Evolutionary conservation across 2,113 vertebrate genomes (phyloP).

Genomic region (Chionis minor): DNA sequence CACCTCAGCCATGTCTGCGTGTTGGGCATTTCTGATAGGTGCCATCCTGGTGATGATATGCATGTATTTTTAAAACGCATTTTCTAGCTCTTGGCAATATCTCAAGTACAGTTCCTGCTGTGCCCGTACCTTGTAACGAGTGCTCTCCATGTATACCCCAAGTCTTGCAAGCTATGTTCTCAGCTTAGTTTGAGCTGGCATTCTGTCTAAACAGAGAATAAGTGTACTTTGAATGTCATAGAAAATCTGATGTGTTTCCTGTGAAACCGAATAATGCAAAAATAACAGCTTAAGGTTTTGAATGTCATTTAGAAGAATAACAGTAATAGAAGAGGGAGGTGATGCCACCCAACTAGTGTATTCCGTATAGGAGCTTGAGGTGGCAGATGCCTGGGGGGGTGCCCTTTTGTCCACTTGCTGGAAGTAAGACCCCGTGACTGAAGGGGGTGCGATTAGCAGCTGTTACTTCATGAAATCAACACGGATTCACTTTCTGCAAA

Average conservation of each 20-base stretch:
- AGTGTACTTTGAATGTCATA: not conserved
- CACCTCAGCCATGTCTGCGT: fast-evolving
- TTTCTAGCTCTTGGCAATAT: not conserved
- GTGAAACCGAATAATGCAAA: not conserved
- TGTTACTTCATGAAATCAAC: fast-evolving
- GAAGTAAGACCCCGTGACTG: not conserved
- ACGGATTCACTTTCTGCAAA: not conserved
- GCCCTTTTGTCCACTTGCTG: not conserved
- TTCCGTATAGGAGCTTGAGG: fast-evolving
- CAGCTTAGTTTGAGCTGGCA: not conserved
- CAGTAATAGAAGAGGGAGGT: not conserved
- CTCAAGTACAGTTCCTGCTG: not conserved
- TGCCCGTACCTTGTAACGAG: fast-evolving
- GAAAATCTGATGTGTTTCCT: not conserved
- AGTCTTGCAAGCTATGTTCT: not conserved
- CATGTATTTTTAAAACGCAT: not conserved
- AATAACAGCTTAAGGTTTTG: not conserved
- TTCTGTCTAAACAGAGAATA: not conserved
- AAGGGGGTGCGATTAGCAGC: not conserved
- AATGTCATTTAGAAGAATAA: not conserved
- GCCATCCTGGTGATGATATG: not conserved
- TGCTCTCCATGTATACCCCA: not conserved
- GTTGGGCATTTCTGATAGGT: not conserved
- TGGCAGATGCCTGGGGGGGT: not conserved
- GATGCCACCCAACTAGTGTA: not conserved